A percentile compares a stretch with the other conserved stretches of the same genome.
These are phyloP conservation scores for Pecten maximus DNA, from an alignment of 2,888 invertebrate species.

Conservation along the genomic window DNA sequence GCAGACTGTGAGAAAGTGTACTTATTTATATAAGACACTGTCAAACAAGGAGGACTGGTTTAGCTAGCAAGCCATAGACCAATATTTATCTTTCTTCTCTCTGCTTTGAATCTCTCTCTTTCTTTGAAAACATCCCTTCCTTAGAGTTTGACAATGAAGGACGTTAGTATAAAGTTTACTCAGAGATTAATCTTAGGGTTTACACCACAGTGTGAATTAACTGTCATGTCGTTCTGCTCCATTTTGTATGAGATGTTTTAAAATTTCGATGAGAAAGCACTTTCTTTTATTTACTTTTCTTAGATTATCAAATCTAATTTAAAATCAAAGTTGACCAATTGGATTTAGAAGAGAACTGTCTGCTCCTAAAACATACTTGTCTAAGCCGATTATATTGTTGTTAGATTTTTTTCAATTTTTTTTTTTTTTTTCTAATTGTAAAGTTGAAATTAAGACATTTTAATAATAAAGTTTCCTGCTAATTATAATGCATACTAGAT, in stretches of 20 bases:
- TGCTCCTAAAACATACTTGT: neutral
- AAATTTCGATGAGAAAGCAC: neutral
- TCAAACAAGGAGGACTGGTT: neutral
- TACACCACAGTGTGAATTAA: neutral
- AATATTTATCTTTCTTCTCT: neutral
- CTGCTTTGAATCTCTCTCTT: neutral
- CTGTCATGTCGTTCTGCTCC: neutral
- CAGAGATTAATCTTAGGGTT: neutral
- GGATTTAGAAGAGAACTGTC: neutral
- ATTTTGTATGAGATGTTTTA: neutral
- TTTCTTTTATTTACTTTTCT: neutral
- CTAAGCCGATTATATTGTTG: too few relatives aligned
- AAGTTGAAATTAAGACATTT: too few relatives aligned
- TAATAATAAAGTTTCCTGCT: too few relatives aligned
- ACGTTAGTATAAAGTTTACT: neutral
- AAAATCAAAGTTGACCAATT: neutral
- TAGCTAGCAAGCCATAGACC: neutral
- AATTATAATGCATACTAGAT: too few relatives aligned
- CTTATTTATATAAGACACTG: neutral
- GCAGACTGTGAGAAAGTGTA: slow-evolving; percentile 4
- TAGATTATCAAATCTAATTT: neutral
- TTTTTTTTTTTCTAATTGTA: too few relatives aligned
- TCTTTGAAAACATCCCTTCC: neutral
- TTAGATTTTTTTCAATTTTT: too few relatives aligned
- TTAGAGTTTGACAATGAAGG: neutral